Evolutionary conservation across 2,113 vertebrate species (phyloP).

Genomic region (Tachysurus fulvidraco): DNA sequence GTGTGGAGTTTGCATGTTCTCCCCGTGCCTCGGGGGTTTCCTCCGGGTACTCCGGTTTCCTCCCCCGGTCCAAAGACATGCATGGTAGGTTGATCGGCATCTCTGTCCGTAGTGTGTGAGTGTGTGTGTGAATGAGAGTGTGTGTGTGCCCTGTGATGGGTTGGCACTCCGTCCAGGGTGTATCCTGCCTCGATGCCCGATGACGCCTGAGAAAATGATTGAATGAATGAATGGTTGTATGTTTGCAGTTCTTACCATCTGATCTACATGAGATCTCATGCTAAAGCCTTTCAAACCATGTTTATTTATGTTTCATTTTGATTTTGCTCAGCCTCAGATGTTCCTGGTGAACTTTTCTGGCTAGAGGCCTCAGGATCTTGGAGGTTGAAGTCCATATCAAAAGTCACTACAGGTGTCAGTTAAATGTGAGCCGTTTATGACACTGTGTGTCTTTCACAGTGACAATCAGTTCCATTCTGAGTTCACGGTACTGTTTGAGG

Average conservation of each 20-base stretch:
- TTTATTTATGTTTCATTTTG: background rate
- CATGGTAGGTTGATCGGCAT: no score
- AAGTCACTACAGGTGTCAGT: background rate
- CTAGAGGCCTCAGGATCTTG: background rate
- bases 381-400: background rate
- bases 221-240: no score
- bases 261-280: background rate
- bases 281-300: background rate
- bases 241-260: background rate
- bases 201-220: no score
- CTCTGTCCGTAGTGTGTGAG: no score
- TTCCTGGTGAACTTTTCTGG: background rate
- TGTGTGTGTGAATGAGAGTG: no score
- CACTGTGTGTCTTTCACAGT: background rate
- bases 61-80: no score
- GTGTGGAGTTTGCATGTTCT: no score
- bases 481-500: background rate
- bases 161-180: no score
- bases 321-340: background rate
- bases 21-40: no score
- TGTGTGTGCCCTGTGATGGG: no score
- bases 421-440: background rate
- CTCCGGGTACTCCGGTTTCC: no score
- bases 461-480: background rate
- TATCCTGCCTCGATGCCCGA: no score